Base-by-base conservation (phyloP, 2,888 invertebrate genomes). In the Xestobium rufovillosum region DNA sequence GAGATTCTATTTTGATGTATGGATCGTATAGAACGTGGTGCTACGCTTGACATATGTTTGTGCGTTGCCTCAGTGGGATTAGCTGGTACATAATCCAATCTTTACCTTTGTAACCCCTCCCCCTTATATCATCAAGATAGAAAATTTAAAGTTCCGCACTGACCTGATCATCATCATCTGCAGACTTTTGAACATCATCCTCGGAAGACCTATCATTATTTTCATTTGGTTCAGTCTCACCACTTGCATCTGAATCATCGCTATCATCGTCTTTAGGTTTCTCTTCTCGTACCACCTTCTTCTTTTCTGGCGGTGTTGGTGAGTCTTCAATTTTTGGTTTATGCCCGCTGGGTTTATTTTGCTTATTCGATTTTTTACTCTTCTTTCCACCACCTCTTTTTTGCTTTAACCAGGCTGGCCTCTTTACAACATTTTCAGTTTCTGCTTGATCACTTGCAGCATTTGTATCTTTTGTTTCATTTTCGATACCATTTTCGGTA, bases 321-420 rank as follows among this genome's bases (percentile, higher is more conserved):
- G 53, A 45, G 31, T 53, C 52, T 19, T 57, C 57, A 12, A 49
- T 37, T 49, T 57, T 48, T 9, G 48, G 38, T 44, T 48, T 45
- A 52, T 53, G 41, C 41, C 63, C 52, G 50, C 66, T 47, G 4
- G 49, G 47, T 36, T 58, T 51, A 27, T 55, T 61, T 34, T 55
- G 51, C 45, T 57, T 59, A 4, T 45, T 39, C 16, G 80, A 77
- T 40, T 77, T 78, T 40, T 77, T 74, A 16, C 76, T 73, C 56
- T 79, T 80, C 43, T 73, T 72, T 4, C 71, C 61, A 31, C 67
- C 67, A 59, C 75, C 65, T 63, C 78, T 73, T 57, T 76, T 75
- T 61, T 80, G 79, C 54, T 81, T 89, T 56, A 86, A 75, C 90
- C 90, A 90, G 11, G 80, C 81, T 6, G 88, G 82, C 57, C 84